These are phyloP conservation scores for Lethenteron camtschaticum DNA, from an alignment of 2,113 vertebrate genomes.

Conservation along the genomic window DNA sequence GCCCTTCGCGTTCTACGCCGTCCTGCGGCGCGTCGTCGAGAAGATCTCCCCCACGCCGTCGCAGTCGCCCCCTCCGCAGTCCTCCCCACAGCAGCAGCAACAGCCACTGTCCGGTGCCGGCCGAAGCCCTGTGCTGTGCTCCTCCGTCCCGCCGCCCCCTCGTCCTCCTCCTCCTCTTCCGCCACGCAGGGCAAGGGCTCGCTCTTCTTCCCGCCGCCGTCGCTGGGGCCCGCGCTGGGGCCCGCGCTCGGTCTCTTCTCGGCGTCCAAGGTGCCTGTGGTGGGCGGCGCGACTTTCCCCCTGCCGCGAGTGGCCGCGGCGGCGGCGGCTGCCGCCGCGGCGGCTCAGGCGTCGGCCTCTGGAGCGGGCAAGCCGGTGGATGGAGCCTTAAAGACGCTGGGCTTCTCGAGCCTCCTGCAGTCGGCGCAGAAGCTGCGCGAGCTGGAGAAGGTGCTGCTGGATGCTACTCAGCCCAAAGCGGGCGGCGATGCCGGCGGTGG, in stretches of 20 bases:
- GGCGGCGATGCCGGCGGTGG: constrained; percentile 1
- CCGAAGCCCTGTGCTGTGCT: no score
- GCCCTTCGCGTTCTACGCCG: constrained; percentile 2
- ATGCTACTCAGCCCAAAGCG: background rate
- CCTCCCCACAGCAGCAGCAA: background rate
- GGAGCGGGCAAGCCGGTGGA: background rate
- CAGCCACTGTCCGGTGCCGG: no score
- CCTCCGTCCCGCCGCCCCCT: no score
- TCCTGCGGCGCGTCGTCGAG: background rate
- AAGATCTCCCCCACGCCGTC: constrained; percentile 1
- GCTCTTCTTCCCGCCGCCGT: background rate
- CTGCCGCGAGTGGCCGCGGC: background rate
- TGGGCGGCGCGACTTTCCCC: background rate
- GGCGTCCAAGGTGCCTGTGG: background rate
- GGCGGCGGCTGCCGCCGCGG: background rate
- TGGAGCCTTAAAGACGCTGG: background rate
- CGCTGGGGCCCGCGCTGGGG: constrained; percentile 1
- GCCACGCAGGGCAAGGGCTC: no score
- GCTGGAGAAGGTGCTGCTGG: constrained; percentile 3
- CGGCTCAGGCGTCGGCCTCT: background rate
- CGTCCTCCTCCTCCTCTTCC: no score
- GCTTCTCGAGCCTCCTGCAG: constrained; percentile 5
- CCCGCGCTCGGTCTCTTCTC: background rate
- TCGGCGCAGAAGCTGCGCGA: constrained; percentile 3
- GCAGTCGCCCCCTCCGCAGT: constrained; percentile 3